Base-by-base conservation (phyloP, 2,797 vertebrate species). In the Fringilla coelebs region DNA sequence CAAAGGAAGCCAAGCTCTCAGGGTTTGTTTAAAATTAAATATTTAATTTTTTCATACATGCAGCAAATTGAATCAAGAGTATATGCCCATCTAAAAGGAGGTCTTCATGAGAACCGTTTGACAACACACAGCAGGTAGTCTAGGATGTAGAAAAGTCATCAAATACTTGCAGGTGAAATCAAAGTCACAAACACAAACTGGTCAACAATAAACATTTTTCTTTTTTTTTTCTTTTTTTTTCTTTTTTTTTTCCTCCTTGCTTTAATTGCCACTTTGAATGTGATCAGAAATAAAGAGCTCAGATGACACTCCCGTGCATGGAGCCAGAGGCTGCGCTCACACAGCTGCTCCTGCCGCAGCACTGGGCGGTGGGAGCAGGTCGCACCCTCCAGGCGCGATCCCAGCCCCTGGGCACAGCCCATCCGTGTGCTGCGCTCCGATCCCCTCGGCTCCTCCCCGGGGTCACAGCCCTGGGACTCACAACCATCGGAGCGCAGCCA, bases 91-190 rank as follows among this genome's bases (percentile, higher is more conserved):
- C 90, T 96, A 91, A 82, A 87, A 89, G 94, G 80, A 88, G 84
- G 77, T 95, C 89, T 92, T 94, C 34, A 96, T 94, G 95, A 93
- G 96, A 90, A 75, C 51, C 43, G 58, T 93, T 91, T 96, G 96
- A 95, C 87, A 94, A 97, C 96, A 97, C 95, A 96, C 45, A 96
- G 95, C 94, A 89, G 95, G 95, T 96, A 97, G 96, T 93, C 97
- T 97, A 97, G 71, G 95, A 96, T 95, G 96, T 97, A 96, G 97
- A 96, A 97, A 92, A 96, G 93, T 96, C 95, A 96, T 97, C 97
- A 97, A 94, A 97, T 93, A 97, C 97, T 97, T 96, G 96, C 97
- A 97, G 96, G 97, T 96, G 96, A 97, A 97, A 97, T 96, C 96
- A 96, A 97, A 97, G 89, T 89, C 96, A 90, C 95, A 88, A 96